Evolutionary conservation across 2,113 vertebrate genomes (phyloP).

Genomic region (Diphyllodes magnificus): DNA sequence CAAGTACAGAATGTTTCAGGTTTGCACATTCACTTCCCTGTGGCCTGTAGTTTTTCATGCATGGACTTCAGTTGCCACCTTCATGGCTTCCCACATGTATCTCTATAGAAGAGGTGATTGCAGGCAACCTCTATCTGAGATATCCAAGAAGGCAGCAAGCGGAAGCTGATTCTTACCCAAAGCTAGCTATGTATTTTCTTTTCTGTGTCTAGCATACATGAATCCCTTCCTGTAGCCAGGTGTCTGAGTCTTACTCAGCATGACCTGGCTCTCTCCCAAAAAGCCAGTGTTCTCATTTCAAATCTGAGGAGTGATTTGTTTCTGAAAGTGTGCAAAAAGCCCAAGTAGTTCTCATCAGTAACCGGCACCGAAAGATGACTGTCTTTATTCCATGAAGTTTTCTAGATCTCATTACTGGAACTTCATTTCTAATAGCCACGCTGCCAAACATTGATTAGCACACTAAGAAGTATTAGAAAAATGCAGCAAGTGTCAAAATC

Average conservation of each 20-base stretch:
- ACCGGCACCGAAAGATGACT: not conserved
- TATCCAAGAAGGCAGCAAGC: not conserved
- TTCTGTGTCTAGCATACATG: not conserved
- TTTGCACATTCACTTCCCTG: not conserved
- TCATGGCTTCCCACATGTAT: not conserved
- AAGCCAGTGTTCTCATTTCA: not conserved
- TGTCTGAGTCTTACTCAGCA: not conserved
- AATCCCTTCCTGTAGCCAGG: not conserved
- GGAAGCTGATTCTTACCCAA: not conserved
- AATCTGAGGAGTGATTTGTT: not conserved
- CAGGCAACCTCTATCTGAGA: not conserved
- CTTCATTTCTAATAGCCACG: not conserved
- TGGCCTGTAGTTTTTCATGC: not conserved
- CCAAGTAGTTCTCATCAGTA: not conserved
- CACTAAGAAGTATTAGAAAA: not conserved
- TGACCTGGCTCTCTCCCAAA: not conserved
- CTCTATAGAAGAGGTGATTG: not conserved
- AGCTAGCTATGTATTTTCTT: not conserved
- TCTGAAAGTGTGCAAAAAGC: not conserved
- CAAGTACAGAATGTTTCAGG: not conserved
- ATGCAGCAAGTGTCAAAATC: not conserved
- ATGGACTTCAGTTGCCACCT: not conserved
- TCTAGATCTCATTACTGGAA: not conserved
- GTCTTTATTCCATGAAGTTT: not conserved
- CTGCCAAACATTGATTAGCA: not conserved